phyloP scores from a whole-genome alignment of 1,140 invertebrate genomes.

The Campoletis sonorensis region DNA sequence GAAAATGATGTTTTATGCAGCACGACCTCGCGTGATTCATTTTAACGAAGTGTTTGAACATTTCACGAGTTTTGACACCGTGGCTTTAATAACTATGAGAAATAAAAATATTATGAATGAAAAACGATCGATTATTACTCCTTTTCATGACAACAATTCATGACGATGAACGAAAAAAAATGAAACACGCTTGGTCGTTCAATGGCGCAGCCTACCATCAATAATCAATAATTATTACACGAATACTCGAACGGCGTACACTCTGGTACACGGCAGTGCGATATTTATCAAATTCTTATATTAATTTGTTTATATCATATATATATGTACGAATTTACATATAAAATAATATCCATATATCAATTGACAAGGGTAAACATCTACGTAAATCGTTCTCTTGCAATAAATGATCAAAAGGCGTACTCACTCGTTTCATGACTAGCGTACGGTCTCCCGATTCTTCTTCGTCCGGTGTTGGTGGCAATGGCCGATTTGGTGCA shows the following conservation, averaged over 20 bases:
- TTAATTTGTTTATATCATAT: background rate
- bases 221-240: slow-evolving; percentile 34
- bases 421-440: slow-evolving; percentile 90
- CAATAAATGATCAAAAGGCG: slow-evolving; percentile 47
- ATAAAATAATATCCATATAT: slow-evolving; percentile 34
- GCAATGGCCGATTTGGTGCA: slow-evolving; percentile 92
- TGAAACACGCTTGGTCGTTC: background rate
- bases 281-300: slow-evolving; percentile 58
- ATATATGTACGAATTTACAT: background rate
- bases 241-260: slow-evolving; percentile 44
- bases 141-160: background rate
- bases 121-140: background rate
- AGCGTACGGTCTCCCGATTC: slow-evolving; percentile 91
- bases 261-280: slow-evolving; percentile 50
- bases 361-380: slow-evolving; percentile 55
- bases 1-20: slow-evolving; percentile 34
- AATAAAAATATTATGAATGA: background rate
- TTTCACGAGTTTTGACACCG: background rate
- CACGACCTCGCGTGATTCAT: slow-evolving; percentile 11
- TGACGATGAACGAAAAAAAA: slow-evolving; percentile 9
- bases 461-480: slow-evolving; percentile 95
- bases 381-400: slow-evolving; percentile 59
- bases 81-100: background rate
- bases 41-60: background rate
- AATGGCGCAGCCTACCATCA: slow-evolving; percentile 36